Evolutionary conservation across 2,797 vertebrate genomes (phyloP), one percentile per base, ranked within the genome.

Genomic region (Sebastes hubbsi): DNA sequence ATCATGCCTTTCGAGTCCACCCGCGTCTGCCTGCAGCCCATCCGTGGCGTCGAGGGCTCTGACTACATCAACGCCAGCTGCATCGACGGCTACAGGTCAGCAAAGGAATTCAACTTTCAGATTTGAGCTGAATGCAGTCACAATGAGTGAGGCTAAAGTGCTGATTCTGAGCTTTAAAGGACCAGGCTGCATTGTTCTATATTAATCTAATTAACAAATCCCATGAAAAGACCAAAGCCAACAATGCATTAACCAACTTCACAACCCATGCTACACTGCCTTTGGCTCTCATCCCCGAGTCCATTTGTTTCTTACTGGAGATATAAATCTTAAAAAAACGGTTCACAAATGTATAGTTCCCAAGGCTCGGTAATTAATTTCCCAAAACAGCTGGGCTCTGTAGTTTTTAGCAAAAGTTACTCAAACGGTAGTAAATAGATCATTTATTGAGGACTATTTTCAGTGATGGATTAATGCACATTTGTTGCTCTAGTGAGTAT

Each of bases 1-100:
- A 96, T 96, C 90, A 96, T 96, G 95, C 96, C 96, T 90, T 96
- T 96, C 32, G 95, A 95, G 94, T 96, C 95, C 56, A 94, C 95
- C 0, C 97, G 98, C 4, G 98, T 99, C 88, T 98, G 97, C 91
- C 96, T 99, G 93, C 98, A 99, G 96, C 98, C 98, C 83, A 99
- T 99, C 94, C 96, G 98, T 2, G 98, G 98, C 0, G 98, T 99
- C 0, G 98, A 99, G 94, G 98, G 98, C 78, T 99, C 98, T 0
- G 98, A 99, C 94, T 99, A 99, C 95, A 99, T 99, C 96, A 99
- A 99, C 16, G 98, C 98, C 96, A 99, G 98, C 95, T 99, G 97
- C 94, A 97, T 99, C 72, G 98, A 99, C 32, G 98, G 98, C 79
- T 99, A 99, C 93, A 98, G 98, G 98, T 99, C 72, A 92, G 92